Base-by-base conservation (phyloP, 2,797 vertebrate species). In the Xerus rutilus region DNA sequence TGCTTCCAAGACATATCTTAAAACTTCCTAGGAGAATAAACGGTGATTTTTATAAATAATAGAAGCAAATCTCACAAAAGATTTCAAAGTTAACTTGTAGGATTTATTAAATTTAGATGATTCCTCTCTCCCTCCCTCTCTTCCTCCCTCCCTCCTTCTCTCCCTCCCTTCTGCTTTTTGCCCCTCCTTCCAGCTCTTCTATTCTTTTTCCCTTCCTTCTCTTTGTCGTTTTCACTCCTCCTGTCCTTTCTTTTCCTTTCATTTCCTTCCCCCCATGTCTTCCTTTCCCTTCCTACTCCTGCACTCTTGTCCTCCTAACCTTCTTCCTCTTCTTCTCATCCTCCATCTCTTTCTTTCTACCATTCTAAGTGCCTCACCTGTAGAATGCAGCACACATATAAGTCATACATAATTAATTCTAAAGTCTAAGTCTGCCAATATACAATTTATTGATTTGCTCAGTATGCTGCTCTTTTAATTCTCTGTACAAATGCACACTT, bases 91-190 rank as follows among this genome's bases (percentile, higher is more conserved):
- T 74, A 35, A 72, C 7, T 67, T 79, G 30, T 7, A 62, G 7
- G 23, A 13, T 65, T 92, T 30, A 74, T 59, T 30, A 5, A 74
- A 20, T 39, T 18, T 54, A 59, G 23, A 12, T 43, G 23, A 23
- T n/a, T 89, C 11, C 1, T n/a, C 18, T 5, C 23, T 39, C 15
- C 49, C 1, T 54, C 5, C 8, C 35, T 25, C 23, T 3, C 39
- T 5, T 20, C 12, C 5, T 62, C 14, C 2, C 17, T 7, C n/a
- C 7, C 12, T 72, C 12, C 11, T 14, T n/a, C 21, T 0, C 3
- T 57, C 1, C 17, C 7, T 6, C 8, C 8, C 4, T 65, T n/a
- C 7, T 20, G 10, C 20, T 9, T 5, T 30, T 43, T 15, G 3
- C 21, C 1, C 12, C 25, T 23, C 23, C 30, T n/a, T 32, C 3